Percentiles rank a stretch among this genome's conserved stretches.
phyloP scores from a whole-genome alignment of 2,888 invertebrate genomes.

The Nebria brevicollis region DNA sequence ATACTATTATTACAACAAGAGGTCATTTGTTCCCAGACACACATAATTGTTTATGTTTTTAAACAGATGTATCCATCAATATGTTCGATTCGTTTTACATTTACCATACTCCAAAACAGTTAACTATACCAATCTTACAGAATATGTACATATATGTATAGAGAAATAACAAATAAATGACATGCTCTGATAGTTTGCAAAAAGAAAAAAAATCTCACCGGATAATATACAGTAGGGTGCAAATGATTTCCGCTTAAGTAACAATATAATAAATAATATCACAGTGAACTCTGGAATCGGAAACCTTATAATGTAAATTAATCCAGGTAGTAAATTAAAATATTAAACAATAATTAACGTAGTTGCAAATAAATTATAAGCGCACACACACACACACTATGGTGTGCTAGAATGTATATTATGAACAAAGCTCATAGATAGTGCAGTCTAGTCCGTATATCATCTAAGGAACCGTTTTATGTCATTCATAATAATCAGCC shows the following conservation, averaged over 20 bases:
- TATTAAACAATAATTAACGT: conserved; percentile 20
- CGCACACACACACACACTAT: neutral
- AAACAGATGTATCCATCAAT: no score
- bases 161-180: no score
- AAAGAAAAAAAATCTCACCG: neutral
- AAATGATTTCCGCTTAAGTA: neutral
- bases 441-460: conserved; percentile 6
- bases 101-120: no score
- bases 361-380: conserved; percentile 12
- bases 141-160: no score
- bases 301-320: neutral
- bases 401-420: neutral
- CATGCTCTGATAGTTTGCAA: neutral
- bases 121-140: no score
- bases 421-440: conserved; percentile 15
- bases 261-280: neutral
- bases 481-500: conserved; percentile 20
- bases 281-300: neutral
- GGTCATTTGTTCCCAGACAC: no score
- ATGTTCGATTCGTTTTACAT: no score
- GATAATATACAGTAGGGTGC: conserved; percentile 1
- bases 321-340: conserved; percentile 17
- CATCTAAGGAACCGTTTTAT: conserved; percentile 17
- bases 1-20: no score
- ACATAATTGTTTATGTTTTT: no score